These are phyloP conservation scores for Lophura nycthemera DNA, from an alignment of 2,113 vertebrate species.

Conservation along the genomic window DNA sequence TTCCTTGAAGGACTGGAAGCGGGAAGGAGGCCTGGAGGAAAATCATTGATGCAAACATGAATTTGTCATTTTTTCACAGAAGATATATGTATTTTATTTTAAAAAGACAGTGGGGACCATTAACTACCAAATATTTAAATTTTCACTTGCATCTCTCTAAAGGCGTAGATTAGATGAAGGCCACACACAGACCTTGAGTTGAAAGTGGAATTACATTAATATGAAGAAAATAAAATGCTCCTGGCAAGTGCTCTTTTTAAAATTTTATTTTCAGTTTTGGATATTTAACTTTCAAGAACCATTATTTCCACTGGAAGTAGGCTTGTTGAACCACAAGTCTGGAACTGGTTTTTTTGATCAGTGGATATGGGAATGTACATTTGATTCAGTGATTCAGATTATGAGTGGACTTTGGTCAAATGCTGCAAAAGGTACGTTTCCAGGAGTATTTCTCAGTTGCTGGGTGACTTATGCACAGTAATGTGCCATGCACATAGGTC, in stretches of 20 bases:
- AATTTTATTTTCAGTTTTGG: background rate
- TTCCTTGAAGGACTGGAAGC: background rate
- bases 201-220: background rate
- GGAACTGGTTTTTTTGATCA: background rate
- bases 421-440: background rate
- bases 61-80: slow-evolving; percentile 42
- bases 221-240: background rate
- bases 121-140: slow-evolving; percentile 34
- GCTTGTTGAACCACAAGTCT: background rate
- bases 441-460: background rate
- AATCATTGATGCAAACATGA: background rate
- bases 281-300: background rate
- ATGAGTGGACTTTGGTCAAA: background rate
- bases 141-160: background rate
- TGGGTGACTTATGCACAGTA: background rate
- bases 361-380: background rate
- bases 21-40: background rate
- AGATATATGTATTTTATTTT: background rate
- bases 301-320: background rate
- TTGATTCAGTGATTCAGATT: background rate
- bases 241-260: background rate
- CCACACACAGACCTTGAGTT: background rate
- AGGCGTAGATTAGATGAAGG: background rate
- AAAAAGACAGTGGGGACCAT: slow-evolving; percentile 1
- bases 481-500: background rate